Base-by-base conservation (phyloP, 2,888 invertebrate species). In the Galeruca laticollis region DNA sequence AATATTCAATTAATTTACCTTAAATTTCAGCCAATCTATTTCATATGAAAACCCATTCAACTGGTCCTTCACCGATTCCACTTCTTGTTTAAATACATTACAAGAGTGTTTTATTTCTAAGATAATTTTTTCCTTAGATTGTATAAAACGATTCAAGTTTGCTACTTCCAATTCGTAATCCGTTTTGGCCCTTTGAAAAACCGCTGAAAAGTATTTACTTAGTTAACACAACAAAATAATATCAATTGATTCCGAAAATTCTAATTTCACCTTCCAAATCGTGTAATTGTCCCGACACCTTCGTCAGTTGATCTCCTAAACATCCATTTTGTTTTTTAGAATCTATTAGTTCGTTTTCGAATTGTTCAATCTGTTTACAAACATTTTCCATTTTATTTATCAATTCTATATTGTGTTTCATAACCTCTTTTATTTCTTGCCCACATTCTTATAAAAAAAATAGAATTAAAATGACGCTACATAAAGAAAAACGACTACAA, bases 351-450 rank as follows among this genome's bases (percentile, higher is more conserved):
- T 80, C 79, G 5, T 76, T 75, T 72, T 85, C 83, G 13, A 83
- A 74, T 35, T 74, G 69, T 57, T 80, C 79, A 9, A 83, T 70
- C 74, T 81, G 79, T 26, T 74, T 74, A 4, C 77, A 65, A 20
- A 78, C 61, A 5, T 70, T 59, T 18, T 77, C 77, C 8, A 82
- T 59, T 73, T 81, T 83, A 0, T 62, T 68, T 35, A 83, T 78
- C 20, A 84, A 68, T 60, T 78, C 79, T 62, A 83, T 80, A 64
- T 84, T 84, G 64, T 80, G 82, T 70, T 78, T 80, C 11, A 78
- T 74, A 18, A 84, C 56, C 13, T 79, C 71, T 31, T 77, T 75
- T 2, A 77, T 60, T 68, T 79, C 76, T 9, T 68, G 35, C 18
- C 73, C 72, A 61, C 60, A 37, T 67, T 20, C 76, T 77, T 77